phyloP scores from a whole-genome alignment of 2,113 vertebrate genomes.

The human (Homo sapiens) region GRCh38 chr17:76675501-76676000 shows the following conservation, averaged over 20 bases:
- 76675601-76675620: too few species aligned
- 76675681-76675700: neutral
- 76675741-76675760: neutral
- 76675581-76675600: too few species aligned
- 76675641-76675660: neutral
- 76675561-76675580: too few species aligned
- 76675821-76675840: fast-evolving
- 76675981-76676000: neutral
- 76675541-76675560: too few species aligned
- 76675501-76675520: too few species aligned
- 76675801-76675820: fast-evolving
- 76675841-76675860: fast-evolving
- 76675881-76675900: fast-evolving
- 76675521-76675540: too few species aligned
- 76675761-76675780: neutral
- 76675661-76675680: neutral
- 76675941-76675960: slow-evolving; percentile 53
- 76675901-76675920: neutral
- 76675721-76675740: neutral
- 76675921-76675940: neutral
- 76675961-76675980: neutral
- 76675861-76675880: fast-evolving
- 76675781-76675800: neutral
- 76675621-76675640: too few species aligned
- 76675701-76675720: neutral